These are phyloP conservation scores for Synanthedon formicaeformis DNA, from an alignment of 2,888 invertebrate genomes.

Conservation along the genomic window DNA sequence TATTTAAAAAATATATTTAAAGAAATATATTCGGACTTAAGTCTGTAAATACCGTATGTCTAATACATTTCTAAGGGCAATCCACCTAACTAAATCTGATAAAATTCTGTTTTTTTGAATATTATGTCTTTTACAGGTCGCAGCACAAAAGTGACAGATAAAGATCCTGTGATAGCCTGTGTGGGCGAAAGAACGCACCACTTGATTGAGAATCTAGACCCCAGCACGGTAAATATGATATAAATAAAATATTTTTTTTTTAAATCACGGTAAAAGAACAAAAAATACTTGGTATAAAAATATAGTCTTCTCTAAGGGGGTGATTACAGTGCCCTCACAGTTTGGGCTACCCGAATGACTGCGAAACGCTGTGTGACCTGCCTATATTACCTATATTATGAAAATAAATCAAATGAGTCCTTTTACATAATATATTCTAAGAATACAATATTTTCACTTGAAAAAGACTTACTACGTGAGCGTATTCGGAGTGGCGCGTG, in stretches of 20 bases:
- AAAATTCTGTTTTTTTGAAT: background rate
- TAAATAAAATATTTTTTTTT: too few relatives aligned
- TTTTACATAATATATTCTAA: slow-evolving; percentile 7
- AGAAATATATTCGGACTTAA: too few relatives aligned
- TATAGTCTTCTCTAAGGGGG: too few relatives aligned
- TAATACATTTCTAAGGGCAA: too few relatives aligned
- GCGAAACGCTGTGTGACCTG: background rate
- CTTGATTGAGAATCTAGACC: slow-evolving; percentile 55
- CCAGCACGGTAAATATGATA: slow-evolving; percentile 32
- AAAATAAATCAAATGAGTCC: slow-evolving; percentile 5
- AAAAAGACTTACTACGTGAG: slow-evolving; percentile 51
- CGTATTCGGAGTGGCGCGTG: slow-evolving; percentile 46
- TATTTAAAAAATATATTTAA: too few relatives aligned
- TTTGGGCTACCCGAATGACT: background rate
- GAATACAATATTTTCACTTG: slow-evolving; percentile 1
- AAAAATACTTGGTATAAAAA: too few relatives aligned
- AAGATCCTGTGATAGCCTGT: slow-evolving; percentile 53
- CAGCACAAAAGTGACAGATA: slow-evolving; percentile 53
- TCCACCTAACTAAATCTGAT: too few relatives aligned
- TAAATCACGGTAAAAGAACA: too few relatives aligned
- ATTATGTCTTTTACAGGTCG: slow-evolving; percentile 30
- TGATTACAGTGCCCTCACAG: too few relatives aligned
- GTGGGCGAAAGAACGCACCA: slow-evolving; percentile 58
- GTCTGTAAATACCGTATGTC: too few relatives aligned
- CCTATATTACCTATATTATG: background rate